Conservation (phyloP, 2,113 vertebrate species). For the Hippocampus mohnikei region DNA sequence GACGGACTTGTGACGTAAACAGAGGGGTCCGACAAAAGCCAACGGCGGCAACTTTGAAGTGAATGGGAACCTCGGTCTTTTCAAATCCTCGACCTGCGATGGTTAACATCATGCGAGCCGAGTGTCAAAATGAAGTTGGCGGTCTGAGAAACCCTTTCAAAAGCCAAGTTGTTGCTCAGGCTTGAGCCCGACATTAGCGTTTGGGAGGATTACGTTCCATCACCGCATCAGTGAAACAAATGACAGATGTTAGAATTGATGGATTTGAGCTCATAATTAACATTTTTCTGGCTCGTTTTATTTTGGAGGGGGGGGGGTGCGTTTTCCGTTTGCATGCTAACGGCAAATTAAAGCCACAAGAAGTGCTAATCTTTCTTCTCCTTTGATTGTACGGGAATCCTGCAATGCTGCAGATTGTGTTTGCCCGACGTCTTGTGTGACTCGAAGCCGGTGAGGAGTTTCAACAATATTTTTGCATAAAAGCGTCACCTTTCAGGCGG, state of each 20-base stretch:
- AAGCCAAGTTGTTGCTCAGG: not conserved
- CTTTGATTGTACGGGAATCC: not conserved
- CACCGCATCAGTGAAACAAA: not conserved
- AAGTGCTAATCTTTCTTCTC: no score
- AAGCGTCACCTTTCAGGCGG: not conserved
- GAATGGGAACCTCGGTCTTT: not conserved
- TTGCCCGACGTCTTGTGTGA: not conserved
- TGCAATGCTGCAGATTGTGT: not conserved
- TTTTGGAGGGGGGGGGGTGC: no score
- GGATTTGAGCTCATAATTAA: not conserved
- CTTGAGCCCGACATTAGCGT: not conserved
- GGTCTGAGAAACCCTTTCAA: not conserved
- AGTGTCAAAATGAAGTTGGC: not conserved
- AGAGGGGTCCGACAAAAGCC: constrained; percentile 16
- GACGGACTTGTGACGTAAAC: constrained; percentile 29
- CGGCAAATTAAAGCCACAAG: not conserved
- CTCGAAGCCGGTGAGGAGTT: not conserved
- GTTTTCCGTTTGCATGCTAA: not conserved
- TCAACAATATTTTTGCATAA: not conserved
- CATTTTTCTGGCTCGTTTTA: not conserved
- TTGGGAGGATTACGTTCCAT: not conserved
- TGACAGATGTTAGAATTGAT: not conserved
- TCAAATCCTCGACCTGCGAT: not conserved
- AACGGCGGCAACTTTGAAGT: constrained; percentile 1
- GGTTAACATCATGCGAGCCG: not conserved